Percentiles rank a stretch among this genome's conserved stretches.
Conservation (phyloP, 2,113 vertebrate species). For the Plectropomus leopardus region DNA sequence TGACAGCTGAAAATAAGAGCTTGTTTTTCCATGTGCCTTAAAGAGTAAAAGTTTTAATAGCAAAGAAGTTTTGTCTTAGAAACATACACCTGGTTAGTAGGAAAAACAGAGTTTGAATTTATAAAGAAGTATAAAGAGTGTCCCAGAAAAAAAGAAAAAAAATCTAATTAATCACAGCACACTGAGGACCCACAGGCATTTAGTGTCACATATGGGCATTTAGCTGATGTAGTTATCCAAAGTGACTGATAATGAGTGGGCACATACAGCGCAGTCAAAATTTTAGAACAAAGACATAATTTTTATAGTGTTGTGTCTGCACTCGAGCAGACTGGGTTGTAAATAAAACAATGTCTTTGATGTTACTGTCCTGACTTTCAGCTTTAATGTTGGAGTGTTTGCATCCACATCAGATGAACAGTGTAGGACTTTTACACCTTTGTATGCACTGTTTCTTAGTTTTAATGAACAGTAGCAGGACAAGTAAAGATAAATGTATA, state of each 20-base stretch:
- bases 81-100: neutral
- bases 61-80: neutral
- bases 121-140: neutral
- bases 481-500: neutral
- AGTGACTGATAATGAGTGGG: conserved; percentile 28
- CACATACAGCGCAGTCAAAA: conserved; percentile 12
- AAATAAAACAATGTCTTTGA: conserved; percentile 10
- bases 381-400: conserved; percentile 17
- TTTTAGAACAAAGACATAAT: conserved; percentile 19
- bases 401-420: conserved; percentile 14
- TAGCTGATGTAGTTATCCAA: neutral
- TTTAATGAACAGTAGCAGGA: neutral
- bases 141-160: neutral
- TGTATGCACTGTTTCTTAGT: neutral
- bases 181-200: conserved; percentile 5
- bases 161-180: neutral
- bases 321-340: neutral
- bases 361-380: conserved; percentile 2
- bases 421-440: neutral
- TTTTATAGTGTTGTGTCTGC: neutral
- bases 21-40: neutral
- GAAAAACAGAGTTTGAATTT: conserved; percentile 5
- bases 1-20: conserved; percentile 3
- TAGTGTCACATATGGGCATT: neutral
- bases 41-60: neutral